phyloP scores from a whole-genome alignment of 2,888 invertebrate species.

The Drosophila meridiana region DNA sequence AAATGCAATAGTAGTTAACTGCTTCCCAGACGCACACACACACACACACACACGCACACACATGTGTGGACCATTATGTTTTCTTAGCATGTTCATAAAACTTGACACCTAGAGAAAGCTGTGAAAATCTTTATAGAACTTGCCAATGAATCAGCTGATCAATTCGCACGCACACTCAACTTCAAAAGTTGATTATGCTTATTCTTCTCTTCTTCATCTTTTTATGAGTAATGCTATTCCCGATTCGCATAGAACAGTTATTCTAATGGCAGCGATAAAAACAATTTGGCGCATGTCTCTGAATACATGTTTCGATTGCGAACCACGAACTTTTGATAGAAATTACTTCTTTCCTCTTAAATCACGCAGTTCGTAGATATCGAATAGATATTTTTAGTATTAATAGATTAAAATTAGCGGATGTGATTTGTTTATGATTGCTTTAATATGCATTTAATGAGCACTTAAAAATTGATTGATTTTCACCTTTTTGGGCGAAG shows the following conservation, averaged over 20 bases:
- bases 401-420: background rate
- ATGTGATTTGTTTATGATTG: constrained; percentile 11
- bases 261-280: background rate
- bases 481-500: background rate
- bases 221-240: constrained; percentile 32
- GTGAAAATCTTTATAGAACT: constrained; percentile 62
- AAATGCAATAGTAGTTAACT: constrained; percentile 37
- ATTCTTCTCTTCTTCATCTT: background rate
- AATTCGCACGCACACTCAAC: constrained; percentile 38
- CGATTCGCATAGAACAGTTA: constrained; percentile 15
- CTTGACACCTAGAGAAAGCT: constrained; percentile 59
- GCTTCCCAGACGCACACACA: constrained; percentile 34
- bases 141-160: constrained; percentile 44
- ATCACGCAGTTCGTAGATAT: background rate
- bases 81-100: constrained; percentile 56
- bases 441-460: constrained; percentile 4
- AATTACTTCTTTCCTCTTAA: constrained; percentile 4
- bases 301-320: background rate
- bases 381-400: background rate
- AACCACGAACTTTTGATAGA: background rate
- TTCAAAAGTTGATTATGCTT: constrained; percentile 5
- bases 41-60: constrained; percentile 20
- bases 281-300: background rate
- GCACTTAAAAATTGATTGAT: background rate
- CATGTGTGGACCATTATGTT: constrained; percentile 31